phyloP scores from a whole-genome alignment of 1,140 invertebrate species.

The Drosophila prosaltans region DNA sequence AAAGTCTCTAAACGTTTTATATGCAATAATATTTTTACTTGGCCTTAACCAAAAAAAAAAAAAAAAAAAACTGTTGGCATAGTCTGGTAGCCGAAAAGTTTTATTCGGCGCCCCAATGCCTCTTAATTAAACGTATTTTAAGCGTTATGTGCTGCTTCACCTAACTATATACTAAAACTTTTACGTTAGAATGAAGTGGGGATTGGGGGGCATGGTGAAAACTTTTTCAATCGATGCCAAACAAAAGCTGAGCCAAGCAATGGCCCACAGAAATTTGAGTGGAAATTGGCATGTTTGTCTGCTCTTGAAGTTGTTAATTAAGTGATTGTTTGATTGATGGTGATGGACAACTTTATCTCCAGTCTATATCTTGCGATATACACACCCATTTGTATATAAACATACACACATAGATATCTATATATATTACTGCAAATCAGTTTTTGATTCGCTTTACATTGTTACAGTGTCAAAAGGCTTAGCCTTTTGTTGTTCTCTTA shows the following conservation, averaged over 20 bases:
- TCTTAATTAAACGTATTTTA: slow-evolving; percentile 66
- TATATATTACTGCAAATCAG: background rate
- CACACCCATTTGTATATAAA: slow-evolving; percentile 17
- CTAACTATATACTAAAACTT: slow-evolving; percentile 36
- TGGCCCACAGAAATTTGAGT: slow-evolving; percentile 43
- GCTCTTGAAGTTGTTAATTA: slow-evolving; percentile 73
- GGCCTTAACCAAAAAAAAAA: background rate
- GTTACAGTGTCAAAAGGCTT: slow-evolving; percentile 18
- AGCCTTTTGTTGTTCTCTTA: slow-evolving; percentile 44
- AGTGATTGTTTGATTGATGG: slow-evolving; percentile 77
- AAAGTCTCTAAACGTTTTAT: slow-evolving; percentile 65
- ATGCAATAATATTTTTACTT: slow-evolving; percentile 60
- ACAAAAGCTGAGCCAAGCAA: slow-evolving; percentile 49
- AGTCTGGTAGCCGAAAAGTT: slow-evolving; percentile 36
- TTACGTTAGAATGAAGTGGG: slow-evolving; percentile 18
- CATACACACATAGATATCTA: slow-evolving; percentile 16
- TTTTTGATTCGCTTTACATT: slow-evolving; percentile 59
- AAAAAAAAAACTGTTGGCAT: slow-evolving; percentile 25
- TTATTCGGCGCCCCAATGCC: slow-evolving; percentile 15
- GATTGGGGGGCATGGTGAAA: slow-evolving; percentile 22
- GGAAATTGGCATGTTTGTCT: slow-evolving; percentile 56
- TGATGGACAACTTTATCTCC: slow-evolving; percentile 11
- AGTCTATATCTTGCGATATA: background rate
- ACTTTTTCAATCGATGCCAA: slow-evolving; percentile 70
- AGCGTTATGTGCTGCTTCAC: slow-evolving; percentile 44